Conservation (phyloP, 2,113 vertebrate species). For the Chaenocephalus aceratus region DNA sequence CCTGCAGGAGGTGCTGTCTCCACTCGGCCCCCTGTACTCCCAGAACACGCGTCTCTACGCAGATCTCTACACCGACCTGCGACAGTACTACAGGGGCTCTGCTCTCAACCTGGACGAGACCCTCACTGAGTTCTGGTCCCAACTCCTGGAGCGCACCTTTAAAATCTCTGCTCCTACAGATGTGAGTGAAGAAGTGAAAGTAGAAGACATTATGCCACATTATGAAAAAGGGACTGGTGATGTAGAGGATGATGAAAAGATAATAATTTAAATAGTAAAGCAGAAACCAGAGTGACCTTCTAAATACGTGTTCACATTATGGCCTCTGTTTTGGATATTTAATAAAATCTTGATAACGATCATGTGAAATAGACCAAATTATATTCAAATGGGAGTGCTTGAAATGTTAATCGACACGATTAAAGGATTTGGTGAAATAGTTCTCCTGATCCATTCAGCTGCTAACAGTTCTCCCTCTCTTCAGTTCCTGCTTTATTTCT, state of each 20-base stretch:
- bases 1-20: conserved; percentile 86
- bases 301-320: not conserved
- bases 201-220: not conserved
- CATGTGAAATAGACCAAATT: not conserved
- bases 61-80: conserved; percentile 90
- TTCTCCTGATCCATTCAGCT: conserved; percentile 15
- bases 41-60: conserved; percentile 87
- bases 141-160: conserved; percentile 90
- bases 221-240: not conserved
- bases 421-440: conserved; percentile 9
- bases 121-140: conserved; percentile 93
- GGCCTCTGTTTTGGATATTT: not conserved
- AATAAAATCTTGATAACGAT: not conserved
- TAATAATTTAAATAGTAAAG: not conserved
- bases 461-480: not conserved
- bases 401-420: not conserved
- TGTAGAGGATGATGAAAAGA: not conserved
- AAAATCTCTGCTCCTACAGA: conserved; percentile 81
- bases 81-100: conserved; percentile 90
- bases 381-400: not conserved
- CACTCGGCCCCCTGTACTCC: conserved; percentile 86
- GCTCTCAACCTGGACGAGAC: conserved; percentile 92
- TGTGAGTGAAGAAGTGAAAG: conserved; percentile 40
- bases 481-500: not conserved
- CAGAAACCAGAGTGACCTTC: not conserved